Evolutionary conservation across 2,797 vertebrate species (phyloP).

Genomic region (Stomatorhinus walkeri): DNA sequence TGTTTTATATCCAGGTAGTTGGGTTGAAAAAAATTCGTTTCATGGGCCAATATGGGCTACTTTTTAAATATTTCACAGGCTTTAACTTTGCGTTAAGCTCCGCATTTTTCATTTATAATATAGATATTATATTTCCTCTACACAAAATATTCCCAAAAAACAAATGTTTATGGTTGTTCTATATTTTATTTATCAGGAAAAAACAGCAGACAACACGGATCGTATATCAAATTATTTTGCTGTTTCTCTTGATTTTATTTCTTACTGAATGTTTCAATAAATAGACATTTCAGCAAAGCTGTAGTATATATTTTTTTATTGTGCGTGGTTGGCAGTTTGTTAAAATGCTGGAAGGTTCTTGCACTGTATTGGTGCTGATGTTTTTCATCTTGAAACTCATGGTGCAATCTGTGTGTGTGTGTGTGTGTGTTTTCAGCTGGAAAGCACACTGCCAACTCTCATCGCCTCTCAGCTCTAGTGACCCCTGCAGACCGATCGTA

Average conservation of each 20-base stretch:
- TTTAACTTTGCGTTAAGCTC: not conserved
- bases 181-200: not conserved
- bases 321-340: not conserved
- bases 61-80: not conserved
- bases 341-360: not conserved
- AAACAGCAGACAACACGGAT: not conserved
- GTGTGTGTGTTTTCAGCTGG: slow-evolving; percentile 60
- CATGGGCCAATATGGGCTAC: not conserved
- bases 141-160: not conserved
- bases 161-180: not conserved
- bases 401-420: slow-evolving; percentile 6
- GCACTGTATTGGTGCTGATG: not conserved
- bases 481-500: slow-evolving; percentile 83
- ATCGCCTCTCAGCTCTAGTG: slow-evolving; percentile 77
- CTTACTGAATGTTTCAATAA: not conserved
- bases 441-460: slow-evolving; percentile 82
- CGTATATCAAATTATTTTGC: not conserved
- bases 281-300: not conserved
- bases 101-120: not conserved
- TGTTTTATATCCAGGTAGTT: not conserved
- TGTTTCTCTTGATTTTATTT: not conserved
- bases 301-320: not conserved
- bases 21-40: not conserved
- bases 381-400: not conserved
- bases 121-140: not conserved